A percentile compares a stretch with the other conserved stretches of the same genome.
Evolutionary conservation across 2,888 invertebrate species (phyloP).

Genomic region (Ptilodon capucinus): DNA sequence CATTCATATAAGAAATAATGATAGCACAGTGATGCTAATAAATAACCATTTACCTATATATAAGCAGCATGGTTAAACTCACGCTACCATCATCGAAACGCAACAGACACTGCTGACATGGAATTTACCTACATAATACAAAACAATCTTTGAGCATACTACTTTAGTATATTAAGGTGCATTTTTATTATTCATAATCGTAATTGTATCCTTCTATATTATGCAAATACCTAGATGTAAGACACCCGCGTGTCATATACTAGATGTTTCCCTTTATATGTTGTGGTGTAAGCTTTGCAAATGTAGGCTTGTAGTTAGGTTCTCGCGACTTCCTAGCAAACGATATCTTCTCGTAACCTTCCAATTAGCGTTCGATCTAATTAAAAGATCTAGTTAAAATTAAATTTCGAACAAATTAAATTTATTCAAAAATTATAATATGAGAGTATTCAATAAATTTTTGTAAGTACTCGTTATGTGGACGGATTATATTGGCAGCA

Average conservation of each 20-base stretch:
- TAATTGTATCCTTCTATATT: conserved; percentile 76
- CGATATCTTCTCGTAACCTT: conserved; percentile 74
- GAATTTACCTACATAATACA: conserved; percentile 53
- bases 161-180: conserved; percentile 71
- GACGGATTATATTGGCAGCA: conserved; percentile 30
- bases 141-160: conserved; percentile 63
- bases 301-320: conserved; percentile 77
- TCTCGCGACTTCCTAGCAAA: conserved; percentile 78
- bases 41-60: conserved; percentile 51
- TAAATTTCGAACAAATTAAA: conserved; percentile 64
- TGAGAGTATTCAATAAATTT: conserved; percentile 32
- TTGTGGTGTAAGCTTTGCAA: conserved; percentile 75
- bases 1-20: conserved; percentile 25
- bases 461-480: conserved; percentile 28
- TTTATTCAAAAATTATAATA: conserved; percentile 36
- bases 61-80: conserved; percentile 23
- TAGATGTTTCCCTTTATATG: conserved; percentile 75
- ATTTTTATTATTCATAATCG: conserved; percentile 75
- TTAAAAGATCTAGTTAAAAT: conserved; percentile 47
- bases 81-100: conserved; percentile 24
- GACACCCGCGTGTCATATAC: conserved; percentile 67
- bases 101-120: conserved; percentile 34
- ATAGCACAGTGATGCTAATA: conserved; percentile 34
- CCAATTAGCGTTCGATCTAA: conserved; percentile 72
- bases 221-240: conserved; percentile 70